phyloP scores from a whole-genome alignment of 2,113 vertebrate genomes.

The Laticauda colubrina region DNA sequence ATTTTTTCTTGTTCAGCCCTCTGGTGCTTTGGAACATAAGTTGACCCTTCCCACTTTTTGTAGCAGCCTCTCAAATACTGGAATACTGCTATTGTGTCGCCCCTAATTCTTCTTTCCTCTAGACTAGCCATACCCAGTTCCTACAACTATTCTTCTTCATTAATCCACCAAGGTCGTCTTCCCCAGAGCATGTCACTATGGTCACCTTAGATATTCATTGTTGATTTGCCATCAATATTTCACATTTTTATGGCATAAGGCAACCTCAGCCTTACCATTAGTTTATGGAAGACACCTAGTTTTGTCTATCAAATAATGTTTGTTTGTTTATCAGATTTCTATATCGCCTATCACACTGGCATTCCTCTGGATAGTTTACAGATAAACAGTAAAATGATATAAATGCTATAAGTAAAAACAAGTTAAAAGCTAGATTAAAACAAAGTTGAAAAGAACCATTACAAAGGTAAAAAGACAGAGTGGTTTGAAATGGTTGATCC shows the following conservation, averaged over 20 bases:
- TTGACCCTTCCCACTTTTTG: not conserved
- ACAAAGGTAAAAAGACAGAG: not conserved
- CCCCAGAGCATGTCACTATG: not conserved
- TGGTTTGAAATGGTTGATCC: not conserved
- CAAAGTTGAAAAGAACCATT: not conserved
- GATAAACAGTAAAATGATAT: not conserved
- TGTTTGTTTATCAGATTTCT: not conserved
- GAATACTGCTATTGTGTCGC: not conserved
- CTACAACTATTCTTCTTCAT: not conserved
- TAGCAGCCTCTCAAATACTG: not conserved
- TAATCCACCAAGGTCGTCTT: not conserved
- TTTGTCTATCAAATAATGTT: not conserved
- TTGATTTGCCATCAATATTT: not conserved
- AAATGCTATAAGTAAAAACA: not conserved
- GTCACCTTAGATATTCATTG: not conserved
- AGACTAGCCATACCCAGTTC: not conserved
- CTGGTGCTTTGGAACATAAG: not conserved
- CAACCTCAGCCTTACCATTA: not conserved
- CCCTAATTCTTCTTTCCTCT: not conserved
- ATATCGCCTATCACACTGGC: not conserved
- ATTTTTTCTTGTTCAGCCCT: not conserved
- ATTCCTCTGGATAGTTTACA: not conserved
- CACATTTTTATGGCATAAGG: not conserved
- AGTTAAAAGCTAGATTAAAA: not conserved
- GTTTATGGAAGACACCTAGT: not conserved